Evolutionary conservation across 2,888 invertebrate genomes (phyloP).

Genomic region (Cactoblastis cactorum): DNA sequence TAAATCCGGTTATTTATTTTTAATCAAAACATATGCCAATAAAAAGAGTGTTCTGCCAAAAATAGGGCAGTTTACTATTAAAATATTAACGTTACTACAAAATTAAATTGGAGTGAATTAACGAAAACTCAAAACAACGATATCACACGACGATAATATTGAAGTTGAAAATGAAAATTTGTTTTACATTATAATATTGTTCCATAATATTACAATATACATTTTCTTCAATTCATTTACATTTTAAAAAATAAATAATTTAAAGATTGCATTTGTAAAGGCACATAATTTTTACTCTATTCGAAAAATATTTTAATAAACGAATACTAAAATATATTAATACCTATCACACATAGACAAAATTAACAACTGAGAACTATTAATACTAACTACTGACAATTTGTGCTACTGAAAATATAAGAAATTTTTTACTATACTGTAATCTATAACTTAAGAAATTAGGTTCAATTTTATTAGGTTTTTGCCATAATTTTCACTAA

Average conservation of each 20-base stretch:
- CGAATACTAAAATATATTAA: neutral
- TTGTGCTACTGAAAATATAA: neutral
- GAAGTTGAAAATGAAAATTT: no score
- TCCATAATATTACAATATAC: neutral
- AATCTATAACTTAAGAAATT: no score
- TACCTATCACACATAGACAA: neutral
- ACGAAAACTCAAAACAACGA: no score
- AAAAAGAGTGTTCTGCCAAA: no score
- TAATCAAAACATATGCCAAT: no score
- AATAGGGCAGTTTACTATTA: no score
- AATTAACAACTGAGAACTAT: neutral
- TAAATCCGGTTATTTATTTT: no score
- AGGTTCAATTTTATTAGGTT: no score
- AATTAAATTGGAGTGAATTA: no score
- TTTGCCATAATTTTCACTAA: neutral
- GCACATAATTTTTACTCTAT: neutral
- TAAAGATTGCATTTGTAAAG: neutral
- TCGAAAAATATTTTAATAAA: neutral
- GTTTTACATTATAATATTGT: no score
- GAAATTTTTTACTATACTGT: neutral
- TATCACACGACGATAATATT: no score
- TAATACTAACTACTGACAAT: neutral
- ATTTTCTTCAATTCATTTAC: neutral
- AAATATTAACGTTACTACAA: no score
- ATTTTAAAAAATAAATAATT: neutral